A percentile compares a stretch with the other conserved stretches of the same genome.
Evolutionary conservation across 1,140 invertebrate species (phyloP).

Genomic region (Thaumatotibia leucotreta): DNA sequence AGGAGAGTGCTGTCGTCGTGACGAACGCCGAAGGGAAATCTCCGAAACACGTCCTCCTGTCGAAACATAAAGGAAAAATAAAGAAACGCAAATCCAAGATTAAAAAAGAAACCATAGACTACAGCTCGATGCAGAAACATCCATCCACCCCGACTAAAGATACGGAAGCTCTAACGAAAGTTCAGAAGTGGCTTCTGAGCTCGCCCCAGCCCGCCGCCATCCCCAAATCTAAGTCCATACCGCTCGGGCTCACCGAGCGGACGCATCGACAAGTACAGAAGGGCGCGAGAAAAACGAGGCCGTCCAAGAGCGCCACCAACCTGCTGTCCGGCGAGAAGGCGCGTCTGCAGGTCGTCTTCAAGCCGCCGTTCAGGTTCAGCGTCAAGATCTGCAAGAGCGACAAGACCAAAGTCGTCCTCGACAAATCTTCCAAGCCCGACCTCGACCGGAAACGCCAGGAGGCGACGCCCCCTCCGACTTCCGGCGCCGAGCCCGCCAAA

Average conservation of each 20-base stretch:
- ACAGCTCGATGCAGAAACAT: constrained; percentile 82
- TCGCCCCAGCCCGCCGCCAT: constrained; percentile 77
- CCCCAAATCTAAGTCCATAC: constrained; percentile 86
- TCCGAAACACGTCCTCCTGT: constrained; percentile 63
- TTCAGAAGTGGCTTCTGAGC: constrained; percentile 89
- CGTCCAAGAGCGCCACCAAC: constrained; percentile 74
- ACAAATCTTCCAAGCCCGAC: constrained; percentile 70
- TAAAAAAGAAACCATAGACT: constrained; percentile 87
- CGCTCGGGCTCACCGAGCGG: constrained; percentile 78
- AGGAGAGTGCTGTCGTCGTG: constrained; percentile 56
- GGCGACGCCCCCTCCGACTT: constrained; percentile 29
- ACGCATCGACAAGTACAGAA: constrained; percentile 53
- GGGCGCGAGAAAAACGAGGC: constrained; percentile 63
- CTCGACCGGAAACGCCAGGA: constrained; percentile 64
- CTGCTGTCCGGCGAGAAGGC: constrained; percentile 78
- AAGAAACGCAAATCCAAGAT: constrained; percentile 67
- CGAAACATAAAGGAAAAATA: constrained; percentile 70
- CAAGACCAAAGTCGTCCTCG: constrained; percentile 72
- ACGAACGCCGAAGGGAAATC: constrained; percentile 70
- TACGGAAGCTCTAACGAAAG: constrained; percentile 87
- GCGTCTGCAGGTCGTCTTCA: constrained; percentile 89
- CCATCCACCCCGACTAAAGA: constrained; percentile 63
- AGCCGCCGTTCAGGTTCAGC: constrained; percentile 90
- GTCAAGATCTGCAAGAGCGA: constrained; percentile 84
- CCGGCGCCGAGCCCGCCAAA: constrained; percentile 39